Evolutionary conservation across 2,797 vertebrate species (phyloP), one percentile per base, ranked within the genome.

Genomic region (Aldrovandia affinis): DNA sequence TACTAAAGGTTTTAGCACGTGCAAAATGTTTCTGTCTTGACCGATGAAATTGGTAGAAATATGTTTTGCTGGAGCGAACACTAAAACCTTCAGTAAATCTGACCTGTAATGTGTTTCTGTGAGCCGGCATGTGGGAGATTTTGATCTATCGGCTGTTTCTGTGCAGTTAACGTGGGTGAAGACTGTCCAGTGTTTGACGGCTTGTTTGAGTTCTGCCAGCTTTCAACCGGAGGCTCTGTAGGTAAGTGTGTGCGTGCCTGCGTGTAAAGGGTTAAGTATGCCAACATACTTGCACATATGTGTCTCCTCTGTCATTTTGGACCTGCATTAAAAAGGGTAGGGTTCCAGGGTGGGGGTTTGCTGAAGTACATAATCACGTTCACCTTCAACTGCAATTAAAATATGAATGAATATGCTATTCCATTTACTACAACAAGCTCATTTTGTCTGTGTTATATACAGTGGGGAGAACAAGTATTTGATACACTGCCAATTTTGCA

Each of bases 181-280:
- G 98, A 99, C 88, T 99, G 98, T 90, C 98, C 98, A 0, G 98
- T 99, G 81, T 99, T 99, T 85, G 98, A 99, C 68, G 98, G 98
- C 65, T 92, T 99, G 47, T 99, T 99, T 92, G 98, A 99, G 89
- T 99, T 99, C 87, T 99, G 98, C 88, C 98, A 99, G 93, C 96
- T 99, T 85, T 99, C 98, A 80, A 93, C 98, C 1, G 98, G 98
- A 20, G 98, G 98, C 86, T 99, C 98, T 78, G 98, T 99, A 0
- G 98, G 98, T 99, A 95, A 91, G 97, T 91, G 88, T 50, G 33
- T 75, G 33, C 2, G 20, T 75, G 3, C 7, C 4, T 44, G 3
- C 81, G n/a, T 7, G 8, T 0, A 61, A 81, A 25, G 1, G 28
- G 2, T 68, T 57, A 42, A 39, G 61, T 70, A 22, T 59, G 39